Evolutionary conservation across 2,797 vertebrate genomes (phyloP).

Genomic region (Pseudomugil gertrudae): DNA sequence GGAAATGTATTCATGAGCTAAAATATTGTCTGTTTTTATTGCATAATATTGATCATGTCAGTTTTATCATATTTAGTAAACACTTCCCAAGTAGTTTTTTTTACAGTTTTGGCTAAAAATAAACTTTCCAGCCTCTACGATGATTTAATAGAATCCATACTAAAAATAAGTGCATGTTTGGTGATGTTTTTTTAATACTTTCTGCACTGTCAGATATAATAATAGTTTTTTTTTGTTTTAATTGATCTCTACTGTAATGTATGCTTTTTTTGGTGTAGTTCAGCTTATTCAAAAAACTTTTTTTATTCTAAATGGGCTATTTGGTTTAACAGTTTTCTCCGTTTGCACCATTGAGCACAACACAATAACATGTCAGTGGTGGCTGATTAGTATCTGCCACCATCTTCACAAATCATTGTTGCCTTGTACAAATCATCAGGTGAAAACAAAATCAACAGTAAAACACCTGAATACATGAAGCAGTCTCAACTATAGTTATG

Average conservation of each 20-base stretch:
- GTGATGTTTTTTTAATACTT: conserved; percentile 22
- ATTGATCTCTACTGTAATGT: conserved; percentile 14
- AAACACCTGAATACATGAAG: not conserved
- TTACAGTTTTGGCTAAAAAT: conserved; percentile 15
- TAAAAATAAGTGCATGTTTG: conserved; percentile 37
- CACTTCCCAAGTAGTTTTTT: conserved; percentile 4
- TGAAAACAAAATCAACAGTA: not conserved
- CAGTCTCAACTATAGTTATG: not conserved
- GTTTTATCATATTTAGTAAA: conserved; percentile 19
- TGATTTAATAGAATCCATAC: conserved; percentile 1
- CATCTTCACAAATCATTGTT: not conserved
- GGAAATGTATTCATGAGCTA: conserved; percentile 15
- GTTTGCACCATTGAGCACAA: not conserved
- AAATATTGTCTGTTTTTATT: conserved; percentile 33
- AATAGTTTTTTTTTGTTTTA: conserved; percentile 26
- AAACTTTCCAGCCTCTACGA: too few species aligned
- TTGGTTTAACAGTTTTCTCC: not conserved
- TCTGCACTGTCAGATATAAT: conserved; percentile 16
- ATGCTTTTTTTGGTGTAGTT: not conserved
- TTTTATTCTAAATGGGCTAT: not conserved
- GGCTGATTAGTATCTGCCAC: not conserved
- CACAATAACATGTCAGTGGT: not conserved
- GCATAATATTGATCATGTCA: conserved; percentile 38
- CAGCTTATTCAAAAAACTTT: not conserved
- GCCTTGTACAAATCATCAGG: not conserved